Conservation (phyloP, 2,797 vertebrate genomes). For the Macroramphosus scolopax region DNA sequence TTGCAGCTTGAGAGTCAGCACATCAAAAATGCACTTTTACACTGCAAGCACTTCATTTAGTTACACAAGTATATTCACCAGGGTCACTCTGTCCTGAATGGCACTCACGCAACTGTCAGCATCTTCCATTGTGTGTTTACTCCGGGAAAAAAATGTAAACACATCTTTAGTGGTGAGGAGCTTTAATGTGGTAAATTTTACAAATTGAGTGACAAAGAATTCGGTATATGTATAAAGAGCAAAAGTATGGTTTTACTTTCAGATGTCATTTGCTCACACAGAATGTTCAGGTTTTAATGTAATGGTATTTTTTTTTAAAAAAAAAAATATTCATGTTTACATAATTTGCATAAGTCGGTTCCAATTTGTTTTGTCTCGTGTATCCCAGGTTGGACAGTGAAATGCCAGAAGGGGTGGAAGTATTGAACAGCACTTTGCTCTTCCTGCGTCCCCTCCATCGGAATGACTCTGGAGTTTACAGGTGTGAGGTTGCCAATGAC, state of each 20-base stretch:
- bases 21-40: background rate
- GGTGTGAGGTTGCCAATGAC: conserved; percentile 92
- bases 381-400: conserved; percentile 87
- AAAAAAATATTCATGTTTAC: conserved; percentile 1
- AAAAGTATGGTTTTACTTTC: too few species aligned
- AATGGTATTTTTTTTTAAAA: too few species aligned
- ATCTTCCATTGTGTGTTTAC: background rate
- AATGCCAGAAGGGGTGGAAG: conserved; percentile 88
- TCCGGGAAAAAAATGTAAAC: background rate
- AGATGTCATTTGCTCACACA: too few species aligned
- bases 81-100: background rate
- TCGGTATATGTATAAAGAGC: too few species aligned
- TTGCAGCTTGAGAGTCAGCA: too few species aligned
- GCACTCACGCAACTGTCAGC: background rate
- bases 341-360: background rate
- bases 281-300: too few species aligned
- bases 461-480: conserved; percentile 93
- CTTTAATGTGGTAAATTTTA: too few species aligned
- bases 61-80: background rate
- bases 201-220: too few species aligned
- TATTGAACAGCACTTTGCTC: conserved; percentile 89
- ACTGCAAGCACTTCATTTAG: background rate
- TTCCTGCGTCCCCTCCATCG: conserved; percentile 89
- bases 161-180: background rate
- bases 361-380: too few species aligned